Base-by-base conservation (phyloP, 2,113 vertebrate species). In the Leuciscus idus region DNA sequence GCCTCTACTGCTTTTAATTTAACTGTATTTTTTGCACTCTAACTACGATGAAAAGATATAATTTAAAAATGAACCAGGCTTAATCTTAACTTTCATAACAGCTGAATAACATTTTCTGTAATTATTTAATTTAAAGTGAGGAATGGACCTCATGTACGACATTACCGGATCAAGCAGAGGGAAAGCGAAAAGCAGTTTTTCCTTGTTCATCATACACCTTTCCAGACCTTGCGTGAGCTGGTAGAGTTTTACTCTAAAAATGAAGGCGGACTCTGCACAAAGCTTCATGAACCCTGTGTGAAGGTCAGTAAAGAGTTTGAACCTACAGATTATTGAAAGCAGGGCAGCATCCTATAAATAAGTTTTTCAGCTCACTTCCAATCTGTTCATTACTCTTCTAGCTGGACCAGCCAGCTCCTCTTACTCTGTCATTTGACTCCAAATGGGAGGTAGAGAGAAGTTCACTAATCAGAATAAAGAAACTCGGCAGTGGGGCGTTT, bases 401-500 rank as follows among this genome's bases (percentile, higher is more conserved):
- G 92, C 85, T 91, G 79, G 92, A 91, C 23, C 57, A 39, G 4
- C 92, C 89, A 2, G 28, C 84, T 15, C 48, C 87, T 75, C 76
- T 81, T 6, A 88, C 84, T 28, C 55, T 93, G 19, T 89, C 88
- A 10, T 77, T 85, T 43, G 83, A 90, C 1, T 68, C 85, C 72
- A 26, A 89, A 13, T 91, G 90, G 89, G 92, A 93, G 80, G 84
- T 93, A 30, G 83, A 91, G 11, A 90, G 82, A 74, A 64, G 23
- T 52, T 90, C 88, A 36, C 82, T 93, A 1, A 59, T 81, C 52
- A 90, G 88, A 86, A n/a, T 89, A 33, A 62, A 86, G 19, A 76
- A 61, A 21, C 83, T 93, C 30, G 92, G 90, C 61, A 89, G 89
- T 13, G 92, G 92, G 46, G 87, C 89, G 52, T 93, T 92, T 85